A percentile compares a stretch with the other conserved stretches of the same genome.
Conservation (phyloP, 2,113 vertebrate species). For the Eptesicus fuscus region DNA sequence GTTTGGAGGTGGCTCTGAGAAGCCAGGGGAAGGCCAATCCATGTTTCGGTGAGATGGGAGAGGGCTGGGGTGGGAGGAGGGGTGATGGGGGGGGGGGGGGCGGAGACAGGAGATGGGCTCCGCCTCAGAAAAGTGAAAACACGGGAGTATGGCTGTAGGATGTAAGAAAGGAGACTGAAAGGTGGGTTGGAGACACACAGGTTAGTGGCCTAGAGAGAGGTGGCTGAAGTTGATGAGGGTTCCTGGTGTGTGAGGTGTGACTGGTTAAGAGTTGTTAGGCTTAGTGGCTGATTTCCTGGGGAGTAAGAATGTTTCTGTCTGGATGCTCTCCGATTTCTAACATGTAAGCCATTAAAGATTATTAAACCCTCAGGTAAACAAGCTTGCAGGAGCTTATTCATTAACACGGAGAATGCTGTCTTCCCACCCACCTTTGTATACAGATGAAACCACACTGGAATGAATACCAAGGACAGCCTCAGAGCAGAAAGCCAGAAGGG, state of each 20-base stretch:
- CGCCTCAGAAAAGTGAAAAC: not conserved
- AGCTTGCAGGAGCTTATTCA: slow-evolving; percentile 40
- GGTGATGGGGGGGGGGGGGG: fast-evolving
- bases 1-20: not conserved
- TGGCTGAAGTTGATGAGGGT: not conserved
- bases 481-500: not conserved
- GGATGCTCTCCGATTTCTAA: slow-evolving; percentile 6
- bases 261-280: not conserved
- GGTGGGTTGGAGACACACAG: not conserved
- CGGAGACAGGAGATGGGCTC: not conserved
- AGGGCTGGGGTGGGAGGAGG: not conserved
- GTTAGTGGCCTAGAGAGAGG: not conserved
- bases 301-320: not conserved
- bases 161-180: not conserved
- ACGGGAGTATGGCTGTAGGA: not conserved
- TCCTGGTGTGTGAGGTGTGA: not conserved
- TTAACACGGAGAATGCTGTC: not conserved
- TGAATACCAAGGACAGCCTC: not conserved
- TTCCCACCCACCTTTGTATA: not conserved
- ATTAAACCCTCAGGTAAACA: slow-evolving; percentile 14
- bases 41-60: not conserved
- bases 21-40: not conserved
- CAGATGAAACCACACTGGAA: not conserved
- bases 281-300: not conserved
- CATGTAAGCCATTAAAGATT: slow-evolving; percentile 27